Base-by-base conservation (phyloP, 23 tunicate species). In the Styela clava region DNA sequence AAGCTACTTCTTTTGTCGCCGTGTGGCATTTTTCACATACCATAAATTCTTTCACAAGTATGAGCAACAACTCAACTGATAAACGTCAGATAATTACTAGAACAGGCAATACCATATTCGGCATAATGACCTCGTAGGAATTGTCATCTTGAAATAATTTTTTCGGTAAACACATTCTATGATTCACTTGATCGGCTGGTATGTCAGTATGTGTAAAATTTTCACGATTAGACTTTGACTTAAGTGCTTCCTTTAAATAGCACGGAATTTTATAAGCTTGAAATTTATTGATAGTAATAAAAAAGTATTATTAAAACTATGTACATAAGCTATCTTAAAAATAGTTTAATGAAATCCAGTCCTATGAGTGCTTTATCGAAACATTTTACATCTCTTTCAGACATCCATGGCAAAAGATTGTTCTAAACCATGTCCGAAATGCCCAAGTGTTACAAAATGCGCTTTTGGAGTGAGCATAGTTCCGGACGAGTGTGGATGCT, bases 401-500 rank as follows among this genome's bases (percentile, higher is more conserved):
- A 29, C 34, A 3, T 26, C 35, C 35, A n/a, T 29, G 37, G 77
- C 77, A 21, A 21, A 21, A n/a, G 37, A 71, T 32, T 71, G 77
- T 32, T 33, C 32, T 18, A 71, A 30, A 30, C 34, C 74, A 69
- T 89, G 95, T 78, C 31, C 52, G 2, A 67, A 31, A 34, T 71
- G 77, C 16, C 85, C 95, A 16, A 65, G 36, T 1, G 67, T 69
- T 28, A 82, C 86, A 5, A 20, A 34, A 18, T 89, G 95, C 62
- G 85, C 88, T 20, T 78, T 78, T 61, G 88, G 95, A 21, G 88
- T 89, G 24, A 81, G 86, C 61, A 31, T 84, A 7, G 81, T 89
- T 27, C 52, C 73, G 64, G 88, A 84, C 79, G 86, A 89, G 24
- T 89, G 95, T 34, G 95, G 88, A 16, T 89, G 95, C 88, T 89